Base-by-base conservation (phyloP, 2,113 vertebrate genomes). In the Ovis aries region DNA sequence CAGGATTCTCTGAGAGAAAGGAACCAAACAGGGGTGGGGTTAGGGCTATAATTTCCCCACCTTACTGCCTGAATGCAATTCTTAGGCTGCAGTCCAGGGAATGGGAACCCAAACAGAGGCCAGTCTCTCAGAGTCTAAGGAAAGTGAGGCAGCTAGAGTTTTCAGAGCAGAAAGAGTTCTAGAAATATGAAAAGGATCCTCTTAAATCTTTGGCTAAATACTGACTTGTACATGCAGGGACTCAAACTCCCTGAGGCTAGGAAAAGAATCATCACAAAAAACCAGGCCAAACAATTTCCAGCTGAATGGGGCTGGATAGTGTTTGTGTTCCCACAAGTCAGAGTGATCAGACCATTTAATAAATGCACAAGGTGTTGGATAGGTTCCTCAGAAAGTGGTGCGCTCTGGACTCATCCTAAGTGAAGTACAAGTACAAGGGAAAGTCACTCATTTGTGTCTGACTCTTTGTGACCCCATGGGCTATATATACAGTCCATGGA, bases 151-250 rank as follows among this genome's bases (percentile, higher is more conserved):
- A 62, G 33, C 50, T 71, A 77, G 82, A 85, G 59, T 82, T 33
- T 84, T 90, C 11, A 57, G n/a, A 81, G 60, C 15, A 78, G 78
- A 53, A 95, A 60, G n/a, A 77, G 53, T 59, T 88, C 45, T 53
- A 55, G 25, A 74, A 77, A 87, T 64, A 40, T 77, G 19, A 89
- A 93, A 90, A 50, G 15, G 23, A 55, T 74, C 25, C 48, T 36
- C 12, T 95, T 80, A 53, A 55, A 43, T 82, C 64, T 95, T 53
- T 71, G 80, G n/a, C 21, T 95, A 88, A 94, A 74, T 77, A 45
- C 27, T 50, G 87, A 96, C 74, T 80, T 85, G 53, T 1, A 59
- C 8, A 92, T 45, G 52, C 17, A 89, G 27, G 13, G 27, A 85
- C 43, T 48, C 19, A 88, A 90, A 74, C 7, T 95, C 57, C 16